These are phyloP conservation scores for Sorex araneus DNA, from an alignment of 2,113 vertebrate species.

Conservation along the genomic window DNA sequence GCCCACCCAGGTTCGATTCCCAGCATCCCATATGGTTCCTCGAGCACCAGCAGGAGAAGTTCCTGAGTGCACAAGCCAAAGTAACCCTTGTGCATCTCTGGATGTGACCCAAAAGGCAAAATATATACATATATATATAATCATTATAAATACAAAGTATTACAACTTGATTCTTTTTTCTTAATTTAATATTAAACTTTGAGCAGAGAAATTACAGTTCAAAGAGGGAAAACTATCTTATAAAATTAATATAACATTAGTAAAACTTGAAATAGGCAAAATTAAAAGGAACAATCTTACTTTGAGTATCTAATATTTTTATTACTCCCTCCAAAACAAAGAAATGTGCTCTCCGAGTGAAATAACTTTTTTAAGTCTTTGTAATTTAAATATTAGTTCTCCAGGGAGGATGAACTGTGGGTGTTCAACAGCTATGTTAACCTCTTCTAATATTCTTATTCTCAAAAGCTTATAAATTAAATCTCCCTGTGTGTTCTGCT, in stretches of 20 bases:
- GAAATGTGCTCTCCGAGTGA: constrained; percentile 16
- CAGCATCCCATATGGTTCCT: too few species aligned
- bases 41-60: too few species aligned
- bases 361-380: constrained; percentile 1
- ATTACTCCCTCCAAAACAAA: constrained; percentile 6
- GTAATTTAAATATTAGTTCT: constrained; percentile 27
- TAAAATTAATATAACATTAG: neutral
- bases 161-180: neutral
- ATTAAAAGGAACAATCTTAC: too few species aligned
- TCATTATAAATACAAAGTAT: too few species aligned
- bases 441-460: neutral
- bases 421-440: neutral
- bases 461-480: neutral
- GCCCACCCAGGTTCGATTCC: too few species aligned
- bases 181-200: constrained; percentile 1
- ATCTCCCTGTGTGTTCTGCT: neutral
- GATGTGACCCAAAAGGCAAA: too few species aligned
- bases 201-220: neutral
- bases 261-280: constrained; percentile 19
- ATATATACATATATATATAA: too few species aligned
- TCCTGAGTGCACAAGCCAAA: too few species aligned
- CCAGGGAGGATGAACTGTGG: neutral
- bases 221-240: neutral
- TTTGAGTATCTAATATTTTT: constrained; percentile 29
- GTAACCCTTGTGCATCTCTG: too few species aligned